phyloP scores from a whole-genome alignment of 92 coral and sea anemone species.

The Umimayanthus chanpuru region DNA sequence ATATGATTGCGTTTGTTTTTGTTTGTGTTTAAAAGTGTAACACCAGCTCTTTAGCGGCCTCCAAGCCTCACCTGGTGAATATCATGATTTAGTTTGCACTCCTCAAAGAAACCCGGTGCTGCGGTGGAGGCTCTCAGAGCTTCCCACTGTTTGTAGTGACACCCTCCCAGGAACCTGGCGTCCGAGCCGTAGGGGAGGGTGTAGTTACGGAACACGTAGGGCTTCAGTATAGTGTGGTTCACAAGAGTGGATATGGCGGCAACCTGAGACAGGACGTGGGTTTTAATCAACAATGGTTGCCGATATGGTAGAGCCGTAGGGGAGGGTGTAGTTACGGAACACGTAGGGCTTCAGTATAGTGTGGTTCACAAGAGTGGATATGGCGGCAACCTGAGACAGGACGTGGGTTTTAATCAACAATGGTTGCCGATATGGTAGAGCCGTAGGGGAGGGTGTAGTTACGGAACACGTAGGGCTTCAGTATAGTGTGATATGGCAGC shows the following conservation, averaged over 20 bases:
- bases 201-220: conserved; percentile 94
- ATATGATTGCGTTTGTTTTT: too few relatives aligned
- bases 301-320: conserved; percentile 78
- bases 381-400: conserved; percentile 78
- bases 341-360: conserved; percentile 84
- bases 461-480: conserved; percentile 89
- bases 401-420: not conserved
- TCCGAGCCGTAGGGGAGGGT: conserved; percentile 79
- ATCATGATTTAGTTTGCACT: conserved; percentile 83
- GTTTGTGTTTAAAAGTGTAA: too few relatives aligned
- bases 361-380: conserved; percentile 94
- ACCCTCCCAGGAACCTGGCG: conserved; percentile 87
- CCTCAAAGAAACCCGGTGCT: conserved; percentile 98
- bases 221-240: conserved; percentile 81
- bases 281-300: too few relatives aligned
- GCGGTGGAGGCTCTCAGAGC: conserved; percentile 95
- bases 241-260: conserved; percentile 94
- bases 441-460: conserved; percentile 91
- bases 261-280: conserved; percentile 58
- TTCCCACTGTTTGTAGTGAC: conserved; percentile 90
- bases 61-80: conserved; percentile 83
- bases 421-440: conserved; percentile 24
- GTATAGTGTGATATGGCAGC: conserved; percentile 83
- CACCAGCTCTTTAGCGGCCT: not conserved
- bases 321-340: conserved; percentile 94